Evolutionary conservation across 2,797 vertebrate species (phyloP).

Genomic region (Meriones psammophilus): DNA sequence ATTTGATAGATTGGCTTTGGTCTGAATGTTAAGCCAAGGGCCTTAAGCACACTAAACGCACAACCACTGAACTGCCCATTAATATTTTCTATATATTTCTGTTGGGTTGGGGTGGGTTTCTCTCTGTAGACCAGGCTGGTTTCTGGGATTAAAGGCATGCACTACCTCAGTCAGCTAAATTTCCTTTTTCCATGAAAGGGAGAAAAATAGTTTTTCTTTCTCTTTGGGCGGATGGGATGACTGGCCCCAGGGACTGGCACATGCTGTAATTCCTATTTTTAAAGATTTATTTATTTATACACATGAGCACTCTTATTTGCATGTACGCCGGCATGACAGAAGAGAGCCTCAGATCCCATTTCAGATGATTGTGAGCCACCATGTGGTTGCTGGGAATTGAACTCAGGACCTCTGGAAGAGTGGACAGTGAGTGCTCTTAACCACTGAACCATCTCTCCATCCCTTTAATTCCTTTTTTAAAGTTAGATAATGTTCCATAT

Average conservation of each 20-base stretch:
- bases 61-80: neutral
- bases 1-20: neutral
- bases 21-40: neutral
- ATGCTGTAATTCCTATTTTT: too few relatives aligned
- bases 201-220: neutral
- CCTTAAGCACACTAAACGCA: neutral
- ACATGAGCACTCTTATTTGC: too few relatives aligned
- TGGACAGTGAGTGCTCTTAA: neutral
- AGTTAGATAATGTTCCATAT: slow-evolving; percentile 26
- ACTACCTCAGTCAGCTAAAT: neutral
- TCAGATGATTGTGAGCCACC: too few relatives aligned
- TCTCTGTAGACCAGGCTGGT: neutral
- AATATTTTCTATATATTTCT: neutral
- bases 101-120: neutral
- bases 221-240: neutral
- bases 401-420: neutral
- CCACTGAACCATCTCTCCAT: neutral
- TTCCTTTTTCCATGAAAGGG: neutral
- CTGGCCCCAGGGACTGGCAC: neutral
- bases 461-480: slow-evolving; percentile 33
- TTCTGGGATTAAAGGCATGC: neutral
- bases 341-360: too few relatives aligned
- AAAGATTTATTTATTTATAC: too few relatives aligned
- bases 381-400: neutral
- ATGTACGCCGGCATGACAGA: too few relatives aligned